phyloP scores from a whole-genome alignment of 2,888 invertebrate genomes.

The Cryptosula pallasiana region DNA sequence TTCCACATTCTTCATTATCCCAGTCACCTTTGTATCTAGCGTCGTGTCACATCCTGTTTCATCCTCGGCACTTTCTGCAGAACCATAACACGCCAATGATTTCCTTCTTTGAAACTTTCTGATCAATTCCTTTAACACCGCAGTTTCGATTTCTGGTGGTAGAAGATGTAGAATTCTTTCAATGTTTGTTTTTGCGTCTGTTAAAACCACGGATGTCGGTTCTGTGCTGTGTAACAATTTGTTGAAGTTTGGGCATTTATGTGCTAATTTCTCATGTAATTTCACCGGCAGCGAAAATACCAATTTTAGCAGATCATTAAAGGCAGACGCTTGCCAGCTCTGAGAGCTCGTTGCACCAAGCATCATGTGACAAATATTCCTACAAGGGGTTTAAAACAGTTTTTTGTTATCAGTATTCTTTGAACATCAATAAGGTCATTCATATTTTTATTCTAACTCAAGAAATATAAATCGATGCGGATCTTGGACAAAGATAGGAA shows the following conservation, averaged over 20 bases:
- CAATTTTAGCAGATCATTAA: neutral
- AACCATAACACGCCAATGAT: too few relatives aligned
- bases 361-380: neutral
- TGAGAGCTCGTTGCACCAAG: neutral
- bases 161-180: neutral
- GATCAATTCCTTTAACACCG: neutral
- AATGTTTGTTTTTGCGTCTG: neutral
- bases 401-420: too few relatives aligned
- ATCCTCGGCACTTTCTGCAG: neutral
- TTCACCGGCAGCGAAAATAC: neutral
- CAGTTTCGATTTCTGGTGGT: constrained; percentile 1
- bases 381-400: too few relatives aligned
- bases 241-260: neutral
- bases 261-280: constrained; percentile 8
- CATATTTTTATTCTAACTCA: too few relatives aligned
- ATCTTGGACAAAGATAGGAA: too few relatives aligned
- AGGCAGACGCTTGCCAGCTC: neutral
- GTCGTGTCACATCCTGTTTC: neutral
- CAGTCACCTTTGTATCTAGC: neutral
- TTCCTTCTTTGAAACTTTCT: neutral
- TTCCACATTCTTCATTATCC: too few relatives aligned
- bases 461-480: too few relatives aligned
- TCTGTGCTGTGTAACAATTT: neutral
- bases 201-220: neutral
- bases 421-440: too few relatives aligned